phyloP scores from a whole-genome alignment of 2,888 invertebrate species.

The Sthenelais limicola region DNA sequence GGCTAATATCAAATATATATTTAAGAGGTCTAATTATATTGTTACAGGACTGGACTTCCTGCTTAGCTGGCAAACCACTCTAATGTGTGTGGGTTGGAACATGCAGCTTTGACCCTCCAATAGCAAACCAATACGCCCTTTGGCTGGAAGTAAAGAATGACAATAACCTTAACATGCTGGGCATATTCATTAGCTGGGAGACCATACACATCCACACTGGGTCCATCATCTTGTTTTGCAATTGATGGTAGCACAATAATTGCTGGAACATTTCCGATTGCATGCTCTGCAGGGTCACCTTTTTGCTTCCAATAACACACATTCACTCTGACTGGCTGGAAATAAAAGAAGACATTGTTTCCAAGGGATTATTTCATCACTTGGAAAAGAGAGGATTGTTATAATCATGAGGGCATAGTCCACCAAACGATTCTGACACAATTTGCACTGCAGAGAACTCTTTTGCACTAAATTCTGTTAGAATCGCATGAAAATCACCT shows the following conservation, averaged over 20 bases:
- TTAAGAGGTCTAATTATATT: too few relatives aligned
- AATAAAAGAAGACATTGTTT: too few relatives aligned
- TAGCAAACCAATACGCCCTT: neutral
- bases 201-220: conserved; percentile 55
- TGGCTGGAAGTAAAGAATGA: neutral
- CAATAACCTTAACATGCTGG: conserved; percentile 65
- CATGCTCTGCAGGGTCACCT: conserved; percentile 41
- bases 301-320: conserved; percentile 65
- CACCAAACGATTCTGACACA: too few relatives aligned
- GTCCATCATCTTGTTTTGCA: neutral
- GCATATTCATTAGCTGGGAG: conserved; percentile 69
- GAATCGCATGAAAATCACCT: too few relatives aligned
- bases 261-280: neutral
- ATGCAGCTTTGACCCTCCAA: neutral
- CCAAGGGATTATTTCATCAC: too few relatives aligned
- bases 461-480: too few relatives aligned
- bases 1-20: too few relatives aligned
- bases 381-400: too few relatives aligned
- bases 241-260: neutral
- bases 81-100: neutral
- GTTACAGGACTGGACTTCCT: too few relatives aligned
- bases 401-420: too few relatives aligned
- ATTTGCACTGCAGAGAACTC: too few relatives aligned
- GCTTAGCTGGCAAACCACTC: neutral
- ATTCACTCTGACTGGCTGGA: conserved; percentile 58